Evolutionary conservation across 2,113 vertebrate species (phyloP).

Genomic region (Toxotes jaculatrix): DNA sequence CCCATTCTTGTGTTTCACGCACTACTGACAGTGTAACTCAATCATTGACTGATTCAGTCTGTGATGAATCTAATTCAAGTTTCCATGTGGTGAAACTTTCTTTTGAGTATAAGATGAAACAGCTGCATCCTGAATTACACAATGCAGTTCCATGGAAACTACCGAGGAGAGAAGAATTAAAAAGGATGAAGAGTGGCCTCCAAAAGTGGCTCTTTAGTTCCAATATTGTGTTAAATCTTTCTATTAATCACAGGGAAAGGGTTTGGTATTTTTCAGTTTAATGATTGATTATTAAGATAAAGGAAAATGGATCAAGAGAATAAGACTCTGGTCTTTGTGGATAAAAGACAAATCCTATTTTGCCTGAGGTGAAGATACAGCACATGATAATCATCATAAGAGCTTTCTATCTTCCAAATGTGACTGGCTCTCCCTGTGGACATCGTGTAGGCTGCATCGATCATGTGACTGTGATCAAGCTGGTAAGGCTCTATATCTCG

Average conservation of each 20-base stretch:
- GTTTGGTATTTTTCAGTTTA: background rate
- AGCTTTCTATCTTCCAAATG: background rate
- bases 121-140: background rate
- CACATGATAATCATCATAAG: background rate
- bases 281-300: background rate
- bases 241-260: background rate
- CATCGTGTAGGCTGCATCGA: background rate
- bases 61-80: conserved; percentile 32
- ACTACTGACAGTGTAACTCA: conserved; percentile 19
- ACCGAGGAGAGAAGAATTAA: background rate
- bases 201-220: background rate
- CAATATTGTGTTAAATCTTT: background rate
- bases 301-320: conserved; percentile 6
- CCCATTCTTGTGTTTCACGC: conserved; percentile 31
- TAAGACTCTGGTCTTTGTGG: background rate
- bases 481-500: conserved; percentile 16
- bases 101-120: background rate
- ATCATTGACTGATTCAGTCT: conserved; percentile 7
- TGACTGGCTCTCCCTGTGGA: background rate
- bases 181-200: background rate
- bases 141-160: background rate
- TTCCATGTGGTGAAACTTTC: conserved; percentile 23
- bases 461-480: conserved; percentile 18
- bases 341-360: background rate
- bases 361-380: conserved; percentile 12